phyloP scores from a whole-genome alignment of 2,797 vertebrate species.

The Mormyrops attenuatus region DNA sequence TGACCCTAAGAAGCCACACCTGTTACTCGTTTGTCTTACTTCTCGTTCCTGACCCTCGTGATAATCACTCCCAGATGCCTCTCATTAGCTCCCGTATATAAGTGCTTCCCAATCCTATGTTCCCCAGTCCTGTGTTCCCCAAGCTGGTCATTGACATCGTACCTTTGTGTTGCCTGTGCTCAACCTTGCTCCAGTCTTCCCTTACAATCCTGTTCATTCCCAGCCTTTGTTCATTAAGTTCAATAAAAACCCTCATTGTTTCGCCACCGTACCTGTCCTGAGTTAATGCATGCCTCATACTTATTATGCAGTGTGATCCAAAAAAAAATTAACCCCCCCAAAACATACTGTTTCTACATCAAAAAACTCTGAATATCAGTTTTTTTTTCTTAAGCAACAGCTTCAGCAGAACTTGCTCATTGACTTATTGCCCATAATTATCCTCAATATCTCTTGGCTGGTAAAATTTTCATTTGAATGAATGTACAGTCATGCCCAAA shows the following conservation, averaged over 20 bases:
- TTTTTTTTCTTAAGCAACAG: background rate
- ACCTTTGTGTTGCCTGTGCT: background rate
- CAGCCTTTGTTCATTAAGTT: background rate
- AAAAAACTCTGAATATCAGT: background rate
- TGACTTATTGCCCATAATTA: background rate
- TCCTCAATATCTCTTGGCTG: background rate
- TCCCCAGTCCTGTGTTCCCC: background rate
- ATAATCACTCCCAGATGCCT: background rate
- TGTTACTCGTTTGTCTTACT: background rate
- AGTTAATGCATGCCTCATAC: background rate
- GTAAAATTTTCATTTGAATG: background rate
- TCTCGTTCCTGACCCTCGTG: background rate
- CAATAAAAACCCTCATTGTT: background rate
- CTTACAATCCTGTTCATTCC: background rate
- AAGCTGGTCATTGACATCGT: background rate
- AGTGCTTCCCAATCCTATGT: background rate
- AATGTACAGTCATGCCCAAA: background rate
- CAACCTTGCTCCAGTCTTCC: background rate
- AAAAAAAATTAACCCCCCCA: background rate
- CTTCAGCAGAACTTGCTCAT: background rate
- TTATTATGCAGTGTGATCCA: background rate
- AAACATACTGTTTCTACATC: background rate
- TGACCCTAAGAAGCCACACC: background rate
- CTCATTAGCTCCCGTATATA: background rate
- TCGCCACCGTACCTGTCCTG: background rate